Base-by-base conservation (phyloP, 2,888 invertebrate genomes). In the Bhutanitis thaidina region DNA sequence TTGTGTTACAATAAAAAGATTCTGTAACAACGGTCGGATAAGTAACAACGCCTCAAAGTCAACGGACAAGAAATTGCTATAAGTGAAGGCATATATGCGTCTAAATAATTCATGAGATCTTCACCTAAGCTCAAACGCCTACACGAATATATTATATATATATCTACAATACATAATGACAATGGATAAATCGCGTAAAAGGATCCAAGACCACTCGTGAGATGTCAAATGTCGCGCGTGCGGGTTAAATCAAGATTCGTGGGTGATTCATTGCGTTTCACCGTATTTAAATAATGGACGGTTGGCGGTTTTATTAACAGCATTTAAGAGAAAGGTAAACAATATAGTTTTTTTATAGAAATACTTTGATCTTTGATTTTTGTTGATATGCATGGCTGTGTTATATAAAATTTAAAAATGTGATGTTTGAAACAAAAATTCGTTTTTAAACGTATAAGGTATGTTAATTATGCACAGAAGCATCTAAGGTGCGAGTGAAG, bases 51-150 rank as follows among this genome's bases (percentile, higher is more conserved):
- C 65, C 58, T 65, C 55, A 45, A 49, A 55, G 59, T n/a, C n/a
- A n/a, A n/a, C n/a, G n/a, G 58, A 64, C 59, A 58, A 65, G 69
- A 69, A 71, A 69, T 67, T 70, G 69, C 69, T 62, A 62, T 62
- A 74, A 65, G 62, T 61, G 65, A 68, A 66, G 66, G 65, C 66
- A 69, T 69, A 70, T 65, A 69, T 60, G 64, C 57, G 56, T 54
- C 67, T 84, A 78, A 81, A 86, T 85, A 85, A 86, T 85, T 82
- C 83, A 86, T 83, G 80, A 85, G 74, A 61, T 64, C 63, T 69
- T 74, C 71, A 71, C 74, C 74, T 76, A 78, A 77, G 65, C 67
- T 62, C 65, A 55, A 60, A 60, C 64, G 63, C 64, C 51, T 52
- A 55, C 44, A 35, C 51, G 57, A 37, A 48, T 56, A 58, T 55